These are phyloP conservation scores for Synodontis membranacea DNA, from an alignment of 2,113 vertebrate species.

Conservation along the genomic window DNA sequence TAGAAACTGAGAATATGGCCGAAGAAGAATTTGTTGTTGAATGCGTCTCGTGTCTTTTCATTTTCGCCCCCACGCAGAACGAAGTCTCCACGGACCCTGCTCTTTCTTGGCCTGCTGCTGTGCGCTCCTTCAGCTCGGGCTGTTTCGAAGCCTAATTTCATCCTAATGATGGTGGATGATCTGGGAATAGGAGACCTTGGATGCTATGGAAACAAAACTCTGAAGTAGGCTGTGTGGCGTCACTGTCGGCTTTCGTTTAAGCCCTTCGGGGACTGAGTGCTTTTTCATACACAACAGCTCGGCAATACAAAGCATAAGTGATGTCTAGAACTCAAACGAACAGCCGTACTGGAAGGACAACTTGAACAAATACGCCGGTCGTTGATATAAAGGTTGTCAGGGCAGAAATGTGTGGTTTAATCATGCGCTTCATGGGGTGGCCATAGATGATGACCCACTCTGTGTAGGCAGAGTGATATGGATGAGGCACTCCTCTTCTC, in stretches of 20 bases:
- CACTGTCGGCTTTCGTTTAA: slow-evolving; percentile 33
- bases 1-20: not conserved
- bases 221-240: slow-evolving; percentile 72
- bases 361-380: not conserved
- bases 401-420: slow-evolving; percentile 12
- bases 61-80: slow-evolving; percentile 62
- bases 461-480: not conserved
- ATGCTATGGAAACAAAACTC: slow-evolving; percentile 85
- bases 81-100: slow-evolving; percentile 46
- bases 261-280: not conserved
- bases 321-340: slow-evolving; percentile 11
- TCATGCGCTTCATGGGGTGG: slow-evolving; percentile 2
- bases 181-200: slow-evolving; percentile 88
- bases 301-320: not conserved
- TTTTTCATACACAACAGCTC: not conserved
- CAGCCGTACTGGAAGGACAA: not conserved
- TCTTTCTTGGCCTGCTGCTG: slow-evolving; percentile 57
- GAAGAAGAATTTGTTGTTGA: not conserved
- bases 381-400: not conserved
- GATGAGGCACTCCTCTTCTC: not conserved
- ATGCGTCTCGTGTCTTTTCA: not conserved
- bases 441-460: not conserved
- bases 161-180: slow-evolving; percentile 88
- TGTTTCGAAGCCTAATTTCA: slow-evolving; percentile 71
- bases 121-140: not conserved